Conservation (phyloP, 2,797 vertebrate genomes). For the Varecia variegata region DNA sequence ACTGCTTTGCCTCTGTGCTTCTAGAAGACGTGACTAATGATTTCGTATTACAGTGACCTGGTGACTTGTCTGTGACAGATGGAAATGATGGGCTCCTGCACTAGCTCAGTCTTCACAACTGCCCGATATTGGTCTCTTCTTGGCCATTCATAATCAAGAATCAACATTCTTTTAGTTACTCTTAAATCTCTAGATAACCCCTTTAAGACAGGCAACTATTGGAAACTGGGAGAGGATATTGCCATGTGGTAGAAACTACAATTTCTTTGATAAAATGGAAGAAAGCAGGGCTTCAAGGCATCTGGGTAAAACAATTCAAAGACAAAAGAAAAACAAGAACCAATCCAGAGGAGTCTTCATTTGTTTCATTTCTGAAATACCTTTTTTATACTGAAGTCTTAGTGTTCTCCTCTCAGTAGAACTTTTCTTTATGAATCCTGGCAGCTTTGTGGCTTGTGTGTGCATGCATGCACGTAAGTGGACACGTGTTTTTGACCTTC, state of each 20-base stretch:
- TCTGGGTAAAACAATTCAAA: constrained; percentile 30
- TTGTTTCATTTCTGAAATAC: constrained; percentile 4
- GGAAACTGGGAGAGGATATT: constrained; percentile 59
- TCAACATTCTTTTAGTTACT: constrained; percentile 76
- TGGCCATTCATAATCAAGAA: constrained; percentile 76
- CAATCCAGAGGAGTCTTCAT: not conserved
- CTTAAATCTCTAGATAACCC: constrained; percentile 62
- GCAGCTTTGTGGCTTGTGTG: not conserved
- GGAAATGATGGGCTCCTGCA: constrained; percentile 70
- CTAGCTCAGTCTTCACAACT: constrained; percentile 71
- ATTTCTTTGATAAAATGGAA: constrained; percentile 71
- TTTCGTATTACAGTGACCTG: constrained; percentile 80
- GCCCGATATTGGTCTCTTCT: constrained; percentile 70
- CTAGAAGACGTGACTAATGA: constrained; percentile 79
- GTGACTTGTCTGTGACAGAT: constrained; percentile 82
- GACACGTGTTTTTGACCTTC: not conserved
- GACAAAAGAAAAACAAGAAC: constrained; percentile 32
- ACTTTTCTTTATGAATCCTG: not conserved
- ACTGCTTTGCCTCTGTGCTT: constrained; percentile 62
- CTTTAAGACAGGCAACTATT: constrained; percentile 70
- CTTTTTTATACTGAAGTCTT: not conserved
- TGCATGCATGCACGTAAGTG: not conserved
- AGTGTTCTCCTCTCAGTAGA: not conserved
- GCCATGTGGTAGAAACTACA: constrained; percentile 9
- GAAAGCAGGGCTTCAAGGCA: not conserved